phyloP scores from a whole-genome alignment of 2,888 invertebrate species.

The Andrena bucephala region DNA sequence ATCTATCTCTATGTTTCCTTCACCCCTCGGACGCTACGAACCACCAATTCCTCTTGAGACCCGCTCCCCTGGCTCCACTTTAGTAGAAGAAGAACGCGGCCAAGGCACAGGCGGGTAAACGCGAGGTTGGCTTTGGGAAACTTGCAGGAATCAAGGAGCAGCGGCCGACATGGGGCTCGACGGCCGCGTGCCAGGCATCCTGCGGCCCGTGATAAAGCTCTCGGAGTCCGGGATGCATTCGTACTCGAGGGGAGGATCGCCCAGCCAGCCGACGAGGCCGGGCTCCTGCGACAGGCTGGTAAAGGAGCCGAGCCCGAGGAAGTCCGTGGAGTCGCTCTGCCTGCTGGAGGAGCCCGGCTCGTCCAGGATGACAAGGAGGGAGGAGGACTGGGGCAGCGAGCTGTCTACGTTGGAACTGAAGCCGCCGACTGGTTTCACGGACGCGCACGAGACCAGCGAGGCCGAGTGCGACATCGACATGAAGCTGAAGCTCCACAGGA shows the following conservation, averaged over 20 bases:
- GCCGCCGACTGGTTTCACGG: slow-evolving; percentile 85
- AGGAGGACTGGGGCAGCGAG: slow-evolving; percentile 81
- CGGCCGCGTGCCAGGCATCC: slow-evolving; percentile 75
- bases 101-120: not conserved
- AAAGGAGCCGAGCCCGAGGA: slow-evolving; percentile 73
- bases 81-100: not conserved
- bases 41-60: no score
- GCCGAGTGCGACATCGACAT: slow-evolving; percentile 84
- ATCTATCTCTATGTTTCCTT: no score
- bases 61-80: not conserved
- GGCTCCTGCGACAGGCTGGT: slow-evolving; percentile 74
- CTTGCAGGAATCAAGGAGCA: slow-evolving; percentile 79
- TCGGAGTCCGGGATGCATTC: slow-evolving; percentile 80
- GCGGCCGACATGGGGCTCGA: slow-evolving; percentile 80
- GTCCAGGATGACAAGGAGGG: slow-evolving; percentile 72
- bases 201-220: slow-evolving; percentile 78
- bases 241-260: slow-evolving; percentile 80
- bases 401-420: slow-evolving; percentile 84
- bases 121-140: not conserved
- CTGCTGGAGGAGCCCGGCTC: slow-evolving; percentile 76
- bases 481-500: slow-evolving; percentile 80
- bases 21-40: no score
- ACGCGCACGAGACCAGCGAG: slow-evolving; percentile 82
- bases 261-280: slow-evolving; percentile 77
- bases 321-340: slow-evolving; percentile 81